phyloP scores from a whole-genome alignment of 1,140 invertebrate genomes.

The Stegodyphus dumicola region DNA sequence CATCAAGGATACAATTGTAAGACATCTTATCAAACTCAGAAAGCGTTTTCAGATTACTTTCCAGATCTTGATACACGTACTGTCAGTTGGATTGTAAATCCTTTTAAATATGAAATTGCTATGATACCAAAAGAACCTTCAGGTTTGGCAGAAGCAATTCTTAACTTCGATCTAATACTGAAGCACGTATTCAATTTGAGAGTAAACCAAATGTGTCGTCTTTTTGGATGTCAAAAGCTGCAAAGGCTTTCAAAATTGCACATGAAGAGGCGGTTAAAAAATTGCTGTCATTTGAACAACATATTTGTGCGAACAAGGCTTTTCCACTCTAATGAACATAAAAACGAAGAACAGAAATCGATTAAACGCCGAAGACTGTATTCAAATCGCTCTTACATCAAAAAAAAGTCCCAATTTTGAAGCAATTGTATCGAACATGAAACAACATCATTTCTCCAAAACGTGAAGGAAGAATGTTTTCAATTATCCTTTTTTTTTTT shows the following conservation, averaged over 20 bases:
- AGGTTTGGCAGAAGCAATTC: not conserved
- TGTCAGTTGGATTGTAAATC: constrained; percentile 13
- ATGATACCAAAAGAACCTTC: not conserved
- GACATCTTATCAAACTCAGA: constrained; percentile 42
- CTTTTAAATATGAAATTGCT: constrained; percentile 9
- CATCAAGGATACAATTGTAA: too few relatives aligned
- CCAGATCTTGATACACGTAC: constrained; percentile 5
- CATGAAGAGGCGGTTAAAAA: constrained; percentile 66
- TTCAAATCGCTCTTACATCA: too few relatives aligned
- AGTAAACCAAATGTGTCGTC: constrained; percentile 54
- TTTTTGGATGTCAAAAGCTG: constrained; percentile 31
- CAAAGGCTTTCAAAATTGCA: constrained; percentile 45
- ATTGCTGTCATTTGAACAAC: too few relatives aligned
- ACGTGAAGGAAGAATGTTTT: too few relatives aligned
- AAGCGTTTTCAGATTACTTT: constrained; percentile 55
- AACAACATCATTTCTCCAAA: not conserved
- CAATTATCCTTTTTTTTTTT: too few relatives aligned
- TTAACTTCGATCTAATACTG: not conserved
- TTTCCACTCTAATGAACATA: too few relatives aligned
- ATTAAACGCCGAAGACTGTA: constrained; percentile 26
- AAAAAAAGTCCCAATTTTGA: too few relatives aligned
- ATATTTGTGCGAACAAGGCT: too few relatives aligned
- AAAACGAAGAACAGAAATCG: constrained; percentile 72
- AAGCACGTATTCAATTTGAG: constrained; percentile 29
- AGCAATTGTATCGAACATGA: constrained; percentile 1